These are phyloP conservation scores for Trematocara caparti DNA, from an alignment of 2,797 vertebrate genomes.

Conservation along the genomic window DNA sequence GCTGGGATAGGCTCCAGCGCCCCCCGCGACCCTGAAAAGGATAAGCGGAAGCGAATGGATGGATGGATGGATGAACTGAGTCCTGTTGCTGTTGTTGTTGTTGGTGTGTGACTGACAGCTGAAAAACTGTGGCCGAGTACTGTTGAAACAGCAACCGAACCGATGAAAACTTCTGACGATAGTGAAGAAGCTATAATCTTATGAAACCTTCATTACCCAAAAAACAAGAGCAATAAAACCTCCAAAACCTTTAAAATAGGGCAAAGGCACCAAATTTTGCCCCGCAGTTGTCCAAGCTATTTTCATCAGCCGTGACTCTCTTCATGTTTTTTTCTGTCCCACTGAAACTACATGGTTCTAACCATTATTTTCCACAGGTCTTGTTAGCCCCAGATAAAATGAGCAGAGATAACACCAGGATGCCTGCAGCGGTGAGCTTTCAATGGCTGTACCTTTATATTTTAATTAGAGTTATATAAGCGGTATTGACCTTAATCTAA, in stretches of 20 bases:
- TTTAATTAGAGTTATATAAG: neutral
- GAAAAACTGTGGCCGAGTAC: rapidly evolving
- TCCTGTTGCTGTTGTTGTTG: neutral
- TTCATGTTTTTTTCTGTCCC: neutral
- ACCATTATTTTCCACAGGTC: neutral
- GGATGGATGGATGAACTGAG: no score
- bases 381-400: neutral
- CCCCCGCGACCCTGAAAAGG: no score
- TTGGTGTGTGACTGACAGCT: neutral
- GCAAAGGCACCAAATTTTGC: neutral
- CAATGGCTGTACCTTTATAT: neutral
- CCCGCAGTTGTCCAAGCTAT: neutral
- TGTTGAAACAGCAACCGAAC: rapidly evolving
- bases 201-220: neutral
- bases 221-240: neutral
- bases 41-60: no score
- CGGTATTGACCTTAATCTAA: neutral
- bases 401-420: neutral
- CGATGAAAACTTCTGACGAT: neutral
- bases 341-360: neutral
- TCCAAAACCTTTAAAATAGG: neutral
- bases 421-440: neutral
- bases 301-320: neutral
- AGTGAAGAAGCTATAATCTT: neutral
- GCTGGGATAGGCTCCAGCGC: no score